Evolutionary conservation across 53 echinoderm and acorn worm genomes (phyloP), one percentile per base, ranked within the genome.

Genomic region (Mesocentrotus franciscanus): DNA sequence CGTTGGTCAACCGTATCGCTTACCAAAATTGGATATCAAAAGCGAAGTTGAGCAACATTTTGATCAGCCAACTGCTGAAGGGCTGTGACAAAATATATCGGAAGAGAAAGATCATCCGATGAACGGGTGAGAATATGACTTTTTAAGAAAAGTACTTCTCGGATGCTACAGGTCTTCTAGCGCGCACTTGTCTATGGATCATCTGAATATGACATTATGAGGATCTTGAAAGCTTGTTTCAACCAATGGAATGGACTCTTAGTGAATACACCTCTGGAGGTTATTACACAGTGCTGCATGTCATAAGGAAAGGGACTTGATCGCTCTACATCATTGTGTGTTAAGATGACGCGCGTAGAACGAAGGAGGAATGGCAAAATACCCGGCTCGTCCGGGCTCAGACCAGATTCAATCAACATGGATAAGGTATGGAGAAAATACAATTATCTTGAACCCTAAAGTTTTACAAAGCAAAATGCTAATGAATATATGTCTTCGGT

Each of bases 301-400:
- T 27, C 58, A 42, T 87, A 87, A n/a, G 58, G 84, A 84, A 49
- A 39, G 22, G 26, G 20, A 57, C 87, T 87, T 58, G 58, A 58
- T 87, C 58, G 57, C 27, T 87, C 27, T 22, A 49, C 84, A 36
- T 49, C 39, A 84, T 8, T 39, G 84, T 39, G 84, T 84, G 6
- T 49, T 49, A 68, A 59, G 34, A 91, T 62, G 91, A 91, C 70
- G 91, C 29, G 91, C 5, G 91, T 91, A 8, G 91, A 91, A 15
- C 91, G 91, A 33, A 62, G 66, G 58, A 91, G 91, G 9, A 91
- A 91, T 42, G 91, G 91, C 22, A 91, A 91, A 64, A 91, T 91
- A 10, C 91, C 91, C 6, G 70, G 70, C 42, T 68, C 70, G 20
- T 36, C 68, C 9, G n/a, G 62, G 35, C 91, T 66, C 22, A 39